A percentile compares a stretch with the other conserved stretches of the same genome.
Evolutionary conservation across 2,888 invertebrate genomes (phyloP).

Genomic region (Tetragonisca angustula): DNA sequence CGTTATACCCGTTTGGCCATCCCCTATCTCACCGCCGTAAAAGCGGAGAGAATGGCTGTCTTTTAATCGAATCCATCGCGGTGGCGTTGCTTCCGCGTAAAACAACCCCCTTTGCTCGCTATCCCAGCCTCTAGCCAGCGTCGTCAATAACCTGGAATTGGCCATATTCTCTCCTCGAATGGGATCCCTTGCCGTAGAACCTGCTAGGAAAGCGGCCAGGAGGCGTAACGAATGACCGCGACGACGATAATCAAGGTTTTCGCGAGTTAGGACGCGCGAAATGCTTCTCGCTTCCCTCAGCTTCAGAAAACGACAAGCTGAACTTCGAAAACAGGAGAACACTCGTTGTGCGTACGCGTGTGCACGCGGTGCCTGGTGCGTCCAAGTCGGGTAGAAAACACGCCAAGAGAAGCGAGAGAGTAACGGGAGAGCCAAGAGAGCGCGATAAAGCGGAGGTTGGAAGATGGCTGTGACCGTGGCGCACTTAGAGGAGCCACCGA

Average conservation of each 20-base stretch:
- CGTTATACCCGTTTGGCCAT: conserved; percentile 16
- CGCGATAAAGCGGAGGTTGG: conserved; percentile 55
- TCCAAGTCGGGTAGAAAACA: conserved; percentile 25
- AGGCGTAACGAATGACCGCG: conserved; percentile 50
- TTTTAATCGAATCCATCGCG: conserved; percentile 24
- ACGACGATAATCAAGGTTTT: background rate
- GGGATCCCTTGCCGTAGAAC: conserved; percentile 12
- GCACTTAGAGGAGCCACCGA: conserved; percentile 61
- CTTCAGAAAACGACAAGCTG: conserved; percentile 2
- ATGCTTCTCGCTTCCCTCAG: background rate
- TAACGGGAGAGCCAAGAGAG: conserved; percentile 26
- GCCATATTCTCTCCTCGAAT: conserved; percentile 45
- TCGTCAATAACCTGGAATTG: conserved; percentile 61
- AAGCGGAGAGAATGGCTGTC: background rate
- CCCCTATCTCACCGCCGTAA: conserved; percentile 27
- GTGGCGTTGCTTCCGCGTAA: conserved; percentile 3
- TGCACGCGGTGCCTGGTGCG: background rate
- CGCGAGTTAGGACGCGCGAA: conserved; percentile 24
- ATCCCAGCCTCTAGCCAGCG: background rate
- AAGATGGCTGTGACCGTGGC: conserved; percentile 48
- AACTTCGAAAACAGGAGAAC: background rate
- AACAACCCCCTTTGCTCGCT: conserved; percentile 8
- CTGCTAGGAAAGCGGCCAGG: conserved; percentile 43
- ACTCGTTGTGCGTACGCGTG: background rate
- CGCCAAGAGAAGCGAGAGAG: conserved; percentile 9